Evolutionary conservation across 1,140 invertebrate genomes (phyloP).

Genomic region (Pissodes strobi): DNA sequence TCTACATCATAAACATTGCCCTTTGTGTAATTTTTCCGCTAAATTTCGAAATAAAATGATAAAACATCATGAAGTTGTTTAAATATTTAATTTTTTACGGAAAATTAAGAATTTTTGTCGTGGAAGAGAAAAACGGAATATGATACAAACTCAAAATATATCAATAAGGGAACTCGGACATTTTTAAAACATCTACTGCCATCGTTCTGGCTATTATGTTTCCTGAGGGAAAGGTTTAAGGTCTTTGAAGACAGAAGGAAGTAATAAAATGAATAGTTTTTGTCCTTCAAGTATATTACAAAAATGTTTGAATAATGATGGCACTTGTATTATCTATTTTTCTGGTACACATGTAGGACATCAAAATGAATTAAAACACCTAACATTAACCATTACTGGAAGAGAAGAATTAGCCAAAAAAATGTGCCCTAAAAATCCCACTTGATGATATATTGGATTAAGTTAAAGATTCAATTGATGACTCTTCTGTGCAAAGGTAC

Average conservation of each 20-base stretch:
- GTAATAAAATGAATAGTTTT: constrained; percentile 20
- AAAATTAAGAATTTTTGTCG: too few species aligned
- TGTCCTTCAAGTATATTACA: constrained; percentile 5
- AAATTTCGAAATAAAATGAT: too few species aligned
- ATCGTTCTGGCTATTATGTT: constrained; percentile 20
- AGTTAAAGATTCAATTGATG: constrained; percentile 11
- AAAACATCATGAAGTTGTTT: too few species aligned
- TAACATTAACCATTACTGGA: constrained; percentile 20
- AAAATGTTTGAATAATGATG: constrained; percentile 13
- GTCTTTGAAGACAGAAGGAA: constrained; percentile 21
- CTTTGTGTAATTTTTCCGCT: too few species aligned
- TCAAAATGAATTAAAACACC: constrained; percentile 27
- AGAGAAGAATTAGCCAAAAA: constrained; percentile 31
- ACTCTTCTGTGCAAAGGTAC: constrained; percentile 18
- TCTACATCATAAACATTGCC: too few species aligned
- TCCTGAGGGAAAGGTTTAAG: constrained; percentile 13
- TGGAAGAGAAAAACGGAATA: not conserved
- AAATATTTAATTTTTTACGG: too few species aligned
- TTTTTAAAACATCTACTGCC: too few species aligned
- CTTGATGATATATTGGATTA: constrained; percentile 32
- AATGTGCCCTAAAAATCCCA: constrained; percentile 31
- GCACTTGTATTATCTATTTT: constrained; percentile 6
- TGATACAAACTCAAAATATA: not conserved
- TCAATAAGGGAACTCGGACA: too few species aligned
- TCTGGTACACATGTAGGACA: constrained; percentile 32